Evolutionary conservation across 2,888 invertebrate species (phyloP), one percentile per base, ranked within the genome.

Genomic region (Strigamia maritima): DNA sequence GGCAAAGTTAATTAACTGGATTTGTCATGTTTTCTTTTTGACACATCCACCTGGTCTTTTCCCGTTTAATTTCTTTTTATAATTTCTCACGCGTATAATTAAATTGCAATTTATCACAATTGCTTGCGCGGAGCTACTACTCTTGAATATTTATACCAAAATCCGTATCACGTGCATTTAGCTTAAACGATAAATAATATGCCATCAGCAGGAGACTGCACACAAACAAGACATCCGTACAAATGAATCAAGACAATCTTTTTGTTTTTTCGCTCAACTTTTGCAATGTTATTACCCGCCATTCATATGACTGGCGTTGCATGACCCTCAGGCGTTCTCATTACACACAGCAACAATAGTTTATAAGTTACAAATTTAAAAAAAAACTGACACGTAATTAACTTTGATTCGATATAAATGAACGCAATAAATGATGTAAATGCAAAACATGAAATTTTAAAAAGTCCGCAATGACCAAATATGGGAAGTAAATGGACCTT

Each of bases 161-260:
- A 70, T 70, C 70, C 70, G 24, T 70, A 70, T 70, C 70, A 26
- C 28, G 70, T 70, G 70, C 70, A 26, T 70, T 28, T 28, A 70
- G 28, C 70, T 70, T 70, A 70, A 70, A 70, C 70, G 70, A 70
- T 70, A 70, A 70, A 70, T 70, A 70, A 70, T 70, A 70, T 26
- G 70, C 26, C 70, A 28, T 70, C 70, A 70, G 70, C 70, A 70
- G 70, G 70, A 28, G 70, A 70, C 70, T 70, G 28, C 70, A 70
- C 70, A 70, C 70, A 70, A 70, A 70, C 70, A 70, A 70, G 70
- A 70, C 70, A 70, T 70, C 70, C 26, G 70, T 70, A 70, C 70
- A 70, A 70, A 70, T 70, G 70, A 70, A 70, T 70, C 70, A 70
- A 70, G 70, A 70, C 70, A 70, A 26, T 70, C 28, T 70, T 70